Percentiles rank a stretch among this genome's conserved stretches.
These are phyloP conservation scores for Mercenaria mercenaria DNA, from an alignment of 1,140 invertebrate genomes.

Conservation along the genomic window DNA sequence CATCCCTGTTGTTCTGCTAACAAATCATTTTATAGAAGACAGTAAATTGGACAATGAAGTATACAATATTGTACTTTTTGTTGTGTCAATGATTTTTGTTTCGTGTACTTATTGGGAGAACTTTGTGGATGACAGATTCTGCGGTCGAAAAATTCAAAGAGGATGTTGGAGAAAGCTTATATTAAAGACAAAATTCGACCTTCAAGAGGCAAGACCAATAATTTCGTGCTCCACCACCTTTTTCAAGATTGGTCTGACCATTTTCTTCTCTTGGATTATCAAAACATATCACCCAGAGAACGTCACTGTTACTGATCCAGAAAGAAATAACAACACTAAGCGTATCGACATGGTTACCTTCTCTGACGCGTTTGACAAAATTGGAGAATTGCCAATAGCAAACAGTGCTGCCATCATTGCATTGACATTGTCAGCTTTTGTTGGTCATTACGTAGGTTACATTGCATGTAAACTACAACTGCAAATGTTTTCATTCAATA, in stretches of 20 bases:
- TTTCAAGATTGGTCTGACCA: constrained; percentile 32
- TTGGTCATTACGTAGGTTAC: constrained; percentile 29
- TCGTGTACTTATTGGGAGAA: constrained; percentile 60
- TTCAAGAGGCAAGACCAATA: constrained; percentile 53
- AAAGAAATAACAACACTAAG: not conserved
- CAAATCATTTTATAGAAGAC: constrained; percentile 21
- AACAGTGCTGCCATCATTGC: constrained; percentile 11
- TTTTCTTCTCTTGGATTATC: not conserved
- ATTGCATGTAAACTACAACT: constrained; percentile 53
- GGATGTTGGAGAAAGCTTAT: not conserved
- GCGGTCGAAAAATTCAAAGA: not conserved
- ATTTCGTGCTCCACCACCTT: constrained; percentile 41
- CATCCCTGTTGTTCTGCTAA: constrained; percentile 29
- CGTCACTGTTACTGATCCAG: too few relatives aligned
- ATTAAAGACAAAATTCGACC: constrained; percentile 46
- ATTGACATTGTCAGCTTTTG: constrained; percentile 33
- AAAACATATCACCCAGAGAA: not conserved
- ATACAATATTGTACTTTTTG: not conserved
- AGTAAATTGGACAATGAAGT: not conserved
- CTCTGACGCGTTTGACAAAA: not conserved
- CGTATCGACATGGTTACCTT: not conserved
- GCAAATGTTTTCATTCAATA: constrained; percentile 29
- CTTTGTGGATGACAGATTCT: constrained; percentile 60
- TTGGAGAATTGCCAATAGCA: not conserved
- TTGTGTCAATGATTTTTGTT: constrained; percentile 33